These are phyloP conservation scores for Cosmia pyralina DNA, from an alignment of 2,888 invertebrate genomes.

Conservation along the genomic window DNA sequence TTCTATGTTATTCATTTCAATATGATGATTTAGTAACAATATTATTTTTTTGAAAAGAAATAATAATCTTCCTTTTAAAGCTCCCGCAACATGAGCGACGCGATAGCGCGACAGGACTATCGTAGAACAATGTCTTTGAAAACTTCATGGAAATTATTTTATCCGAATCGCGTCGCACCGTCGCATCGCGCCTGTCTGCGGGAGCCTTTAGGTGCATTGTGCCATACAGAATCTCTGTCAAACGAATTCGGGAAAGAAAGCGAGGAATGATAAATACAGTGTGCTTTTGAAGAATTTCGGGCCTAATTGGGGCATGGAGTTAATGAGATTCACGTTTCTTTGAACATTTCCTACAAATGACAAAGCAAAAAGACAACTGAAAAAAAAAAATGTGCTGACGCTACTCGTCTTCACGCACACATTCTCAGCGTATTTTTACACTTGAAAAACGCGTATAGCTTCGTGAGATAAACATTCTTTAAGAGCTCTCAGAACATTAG, in stretches of 20 bases:
- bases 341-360: constrained; percentile 13
- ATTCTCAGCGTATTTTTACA: too few relatives aligned
- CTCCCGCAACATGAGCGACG: too few relatives aligned
- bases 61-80: constrained; percentile 13
- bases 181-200: too few relatives aligned
- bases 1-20: background rate
- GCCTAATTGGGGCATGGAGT: constrained; percentile 41
- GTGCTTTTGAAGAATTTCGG: constrained; percentile 20
- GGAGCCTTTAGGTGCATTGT: constrained; percentile 1
- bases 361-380: background rate
- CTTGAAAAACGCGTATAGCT: too few relatives aligned
- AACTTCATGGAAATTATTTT: too few relatives aligned
- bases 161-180: too few relatives aligned
- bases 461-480: too few relatives aligned
- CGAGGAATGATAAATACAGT: constrained; percentile 12
- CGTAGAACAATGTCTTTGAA: too few relatives aligned
- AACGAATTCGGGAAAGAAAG: constrained; percentile 25
- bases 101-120: too few relatives aligned
- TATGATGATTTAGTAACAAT: background rate
- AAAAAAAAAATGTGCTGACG: background rate
- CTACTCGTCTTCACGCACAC: too few relatives aligned
- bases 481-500: background rate
- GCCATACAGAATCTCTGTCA: constrained; percentile 9
- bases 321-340: constrained; percentile 48
- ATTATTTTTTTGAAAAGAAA: background rate